Conservation (phyloP, 2,888 invertebrate species). For the Nomada fucata region DNA sequence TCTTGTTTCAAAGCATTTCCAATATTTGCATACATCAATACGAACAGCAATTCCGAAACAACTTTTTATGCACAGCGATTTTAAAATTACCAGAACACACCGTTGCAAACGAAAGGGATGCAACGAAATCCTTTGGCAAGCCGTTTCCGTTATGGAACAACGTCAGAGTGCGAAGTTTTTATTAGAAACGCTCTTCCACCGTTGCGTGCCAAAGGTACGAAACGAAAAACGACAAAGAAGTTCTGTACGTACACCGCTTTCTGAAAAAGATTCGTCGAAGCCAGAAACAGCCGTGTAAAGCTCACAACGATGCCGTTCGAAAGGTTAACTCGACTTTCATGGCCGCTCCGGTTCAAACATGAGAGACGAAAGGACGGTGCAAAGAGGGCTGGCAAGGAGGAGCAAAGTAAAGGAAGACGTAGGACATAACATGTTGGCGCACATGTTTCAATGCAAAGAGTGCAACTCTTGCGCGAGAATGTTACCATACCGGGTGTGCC, state of each 20-base stretch:
- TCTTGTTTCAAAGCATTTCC: background rate
- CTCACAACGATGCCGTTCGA: constrained; percentile 6
- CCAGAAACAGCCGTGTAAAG: constrained; percentile 1
- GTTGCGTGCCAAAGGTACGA: constrained; percentile 3
- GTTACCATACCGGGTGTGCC: background rate
- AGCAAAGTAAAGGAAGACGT: background rate
- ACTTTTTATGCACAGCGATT: background rate
- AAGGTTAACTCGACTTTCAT: constrained; percentile 41
- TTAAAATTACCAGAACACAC: background rate
- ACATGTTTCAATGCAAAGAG: constrained; percentile 18
- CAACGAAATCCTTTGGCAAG: constrained; percentile 10
- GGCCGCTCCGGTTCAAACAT: constrained; percentile 14
- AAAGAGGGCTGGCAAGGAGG: no score
- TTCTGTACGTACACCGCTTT: background rate
- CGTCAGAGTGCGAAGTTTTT: constrained; percentile 17
- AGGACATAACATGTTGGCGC: background rate
- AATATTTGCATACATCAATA: no score
- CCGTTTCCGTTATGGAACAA: constrained; percentile 7
- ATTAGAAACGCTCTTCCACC: constrained; percentile 9
- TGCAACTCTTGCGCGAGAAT: background rate
- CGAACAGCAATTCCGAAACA: background rate
- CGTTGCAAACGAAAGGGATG: constrained; percentile 9
- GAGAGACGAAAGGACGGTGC: background rate
- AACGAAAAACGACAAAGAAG: constrained; percentile 7
- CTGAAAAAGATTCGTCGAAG: constrained; percentile 21